Conservation (phyloP, 2,888 invertebrate species). For the Plebejus melissa region DNA sequence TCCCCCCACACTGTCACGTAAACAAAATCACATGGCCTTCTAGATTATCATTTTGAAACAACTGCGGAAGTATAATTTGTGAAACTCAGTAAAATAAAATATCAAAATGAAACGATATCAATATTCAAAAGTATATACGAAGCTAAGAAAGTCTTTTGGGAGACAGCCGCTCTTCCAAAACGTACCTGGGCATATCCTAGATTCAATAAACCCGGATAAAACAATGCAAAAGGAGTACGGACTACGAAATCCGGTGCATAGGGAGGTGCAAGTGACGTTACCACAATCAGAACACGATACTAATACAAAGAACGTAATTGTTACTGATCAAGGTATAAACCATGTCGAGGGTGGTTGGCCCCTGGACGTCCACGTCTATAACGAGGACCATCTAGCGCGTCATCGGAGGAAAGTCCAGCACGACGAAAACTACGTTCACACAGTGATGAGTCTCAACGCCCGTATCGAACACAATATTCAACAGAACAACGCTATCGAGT, state of each 20-base stretch:
- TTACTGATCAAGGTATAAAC: slow-evolving; percentile 81
- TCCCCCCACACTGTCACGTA: slow-evolving; percentile 39
- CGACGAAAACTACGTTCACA: slow-evolving; percentile 85
- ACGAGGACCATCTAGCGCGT: slow-evolving; percentile 84
- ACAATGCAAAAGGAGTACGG: slow-evolving; percentile 63
- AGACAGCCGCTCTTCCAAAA: slow-evolving; percentile 69
- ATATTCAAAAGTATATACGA: slow-evolving; percentile 65
- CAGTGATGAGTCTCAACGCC: slow-evolving; percentile 78
- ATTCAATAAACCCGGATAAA: slow-evolving; percentile 61
- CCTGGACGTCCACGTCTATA: slow-evolving; percentile 82
- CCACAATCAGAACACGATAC: slow-evolving; percentile 72
- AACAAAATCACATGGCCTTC: slow-evolving; percentile 54
- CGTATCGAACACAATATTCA: slow-evolving; percentile 82
- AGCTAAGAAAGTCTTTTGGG: slow-evolving; percentile 71
- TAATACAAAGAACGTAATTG: slow-evolving; percentile 81
- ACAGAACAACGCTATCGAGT: slow-evolving; percentile 89
- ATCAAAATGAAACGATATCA: slow-evolving; percentile 48
- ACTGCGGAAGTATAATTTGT: slow-evolving; percentile 12
- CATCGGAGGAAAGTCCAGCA: slow-evolving; percentile 89
- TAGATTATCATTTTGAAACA: slow-evolving; percentile 44
- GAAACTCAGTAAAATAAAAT: slow-evolving; percentile 37
- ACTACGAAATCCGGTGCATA: slow-evolving; percentile 73
- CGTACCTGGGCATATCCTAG: slow-evolving; percentile 59
- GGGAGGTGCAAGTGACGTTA: slow-evolving; percentile 66
- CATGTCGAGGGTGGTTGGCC: slow-evolving; percentile 93